Percentiles rank a stretch among this genome's conserved stretches.
phyloP scores from a whole-genome alignment of 2,888 invertebrate genomes.

The Cephus nigrinus region DNA sequence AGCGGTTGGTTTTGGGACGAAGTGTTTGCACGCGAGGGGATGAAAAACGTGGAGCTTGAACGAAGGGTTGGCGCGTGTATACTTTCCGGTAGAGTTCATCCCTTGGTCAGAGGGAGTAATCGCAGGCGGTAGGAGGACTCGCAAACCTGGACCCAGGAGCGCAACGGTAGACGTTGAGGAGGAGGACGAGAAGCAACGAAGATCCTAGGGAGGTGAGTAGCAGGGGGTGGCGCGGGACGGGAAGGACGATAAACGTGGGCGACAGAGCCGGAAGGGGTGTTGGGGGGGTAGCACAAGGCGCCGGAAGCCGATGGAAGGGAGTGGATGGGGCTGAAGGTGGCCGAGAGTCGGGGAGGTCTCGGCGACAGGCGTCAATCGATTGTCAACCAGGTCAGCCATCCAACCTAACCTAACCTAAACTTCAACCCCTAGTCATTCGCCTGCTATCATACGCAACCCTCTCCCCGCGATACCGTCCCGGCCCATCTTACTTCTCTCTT shows the following conservation, averaged over 20 bases:
- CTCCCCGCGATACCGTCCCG: constrained; percentile 21
- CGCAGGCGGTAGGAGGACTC: not conserved
- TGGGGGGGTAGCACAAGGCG: constrained; percentile 15
- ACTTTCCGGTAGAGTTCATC: not conserved
- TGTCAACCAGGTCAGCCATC: constrained; percentile 66
- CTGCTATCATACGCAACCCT: constrained; percentile 33
- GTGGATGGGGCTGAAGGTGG: constrained; percentile 14
- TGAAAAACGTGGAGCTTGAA: not conserved
- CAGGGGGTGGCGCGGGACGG: constrained; percentile 31
- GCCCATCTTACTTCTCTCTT: constrained; percentile 4
- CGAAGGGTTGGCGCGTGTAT: not conserved
- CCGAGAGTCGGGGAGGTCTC: constrained; percentile 59
- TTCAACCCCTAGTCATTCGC: constrained; percentile 33
- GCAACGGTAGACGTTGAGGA: constrained; percentile 46
- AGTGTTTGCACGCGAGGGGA: not conserved
- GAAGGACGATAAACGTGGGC: constrained; percentile 39
- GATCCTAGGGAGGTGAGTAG: constrained; percentile 23
- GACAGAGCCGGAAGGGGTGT: constrained; percentile 29
- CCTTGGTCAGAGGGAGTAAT: not conserved
- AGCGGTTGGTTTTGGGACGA: not conserved
- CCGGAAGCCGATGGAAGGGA: constrained; percentile 16
- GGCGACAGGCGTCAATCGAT: constrained; percentile 68
- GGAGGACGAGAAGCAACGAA: constrained; percentile 38
- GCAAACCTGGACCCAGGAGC: constrained; percentile 24
- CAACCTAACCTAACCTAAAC: constrained; percentile 57